These are phyloP conservation scores for Eulithis testata DNA, from an alignment of 2,888 invertebrate species.

Conservation along the genomic window DNA sequence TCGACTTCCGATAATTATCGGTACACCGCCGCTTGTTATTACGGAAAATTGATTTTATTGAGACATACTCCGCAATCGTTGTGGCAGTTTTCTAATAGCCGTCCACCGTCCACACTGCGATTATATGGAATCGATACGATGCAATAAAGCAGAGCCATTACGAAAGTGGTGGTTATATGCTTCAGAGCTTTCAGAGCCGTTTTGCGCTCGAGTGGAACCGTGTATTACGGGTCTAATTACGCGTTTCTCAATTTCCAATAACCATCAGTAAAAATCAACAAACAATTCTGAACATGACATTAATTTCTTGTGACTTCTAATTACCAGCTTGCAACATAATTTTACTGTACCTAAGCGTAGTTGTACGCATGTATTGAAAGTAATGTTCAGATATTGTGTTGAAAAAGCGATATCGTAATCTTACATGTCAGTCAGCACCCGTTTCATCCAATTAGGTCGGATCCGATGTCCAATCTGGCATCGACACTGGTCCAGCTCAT, in stretches of 20 bases:
- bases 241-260: conserved; percentile 22
- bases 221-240: conserved; percentile 25
- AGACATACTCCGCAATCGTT: conserved; percentile 54
- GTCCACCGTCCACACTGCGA: conserved; percentile 37
- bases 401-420: conserved; percentile 1
- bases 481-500: conserved; percentile 18
- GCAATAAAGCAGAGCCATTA: conserved; percentile 46
- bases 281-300: background rate
- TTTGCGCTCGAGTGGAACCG: conserved; percentile 32
- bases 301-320: background rate
- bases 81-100: conserved; percentile 52
- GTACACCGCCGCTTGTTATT: conserved; percentile 58
- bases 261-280: conserved; percentile 8
- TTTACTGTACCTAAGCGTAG: too few species aligned
- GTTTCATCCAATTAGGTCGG: conserved; percentile 25
- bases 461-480: conserved; percentile 39
- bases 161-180: conserved; percentile 38
- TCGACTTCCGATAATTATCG: conserved; percentile 69
- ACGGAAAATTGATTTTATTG: conserved; percentile 65
- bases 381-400: background rate
- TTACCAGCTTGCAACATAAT: background rate
- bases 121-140: conserved; percentile 49
- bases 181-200: conserved; percentile 36
- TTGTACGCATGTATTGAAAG: too few species aligned
- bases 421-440: conserved; percentile 18